A percentile compares a stretch with the other conserved stretches of the same genome.
Evolutionary conservation across 2,797 vertebrate species (phyloP).

Genomic region (Malacoctenus gilli): DNA sequence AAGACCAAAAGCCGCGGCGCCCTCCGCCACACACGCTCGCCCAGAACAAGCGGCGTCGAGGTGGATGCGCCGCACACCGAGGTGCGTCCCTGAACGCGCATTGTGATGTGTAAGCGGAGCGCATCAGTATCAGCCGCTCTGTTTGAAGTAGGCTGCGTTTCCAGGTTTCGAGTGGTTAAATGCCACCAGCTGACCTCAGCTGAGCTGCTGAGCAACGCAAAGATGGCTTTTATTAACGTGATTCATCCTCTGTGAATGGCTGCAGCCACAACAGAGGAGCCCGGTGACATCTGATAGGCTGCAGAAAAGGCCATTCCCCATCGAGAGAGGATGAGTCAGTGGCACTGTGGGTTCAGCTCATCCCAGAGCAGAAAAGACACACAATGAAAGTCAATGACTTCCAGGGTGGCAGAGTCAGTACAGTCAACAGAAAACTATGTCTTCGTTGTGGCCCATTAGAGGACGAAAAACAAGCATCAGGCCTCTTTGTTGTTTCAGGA

Average conservation of each 20-base stretch:
- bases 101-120: constrained; percentile 4
- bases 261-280: constrained; percentile 74
- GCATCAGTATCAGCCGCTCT: constrained; percentile 25
- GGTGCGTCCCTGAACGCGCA: constrained; percentile 15
- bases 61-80: constrained; percentile 1
- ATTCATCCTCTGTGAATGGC: constrained; percentile 75
- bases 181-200: constrained; percentile 65
- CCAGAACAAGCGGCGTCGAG: constrained; percentile 10
- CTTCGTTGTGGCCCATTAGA: constrained; percentile 41
- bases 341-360: constrained; percentile 59
- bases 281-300: constrained; percentile 74
- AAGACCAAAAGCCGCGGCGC: constrained; percentile 22
- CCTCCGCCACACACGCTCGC: constrained; percentile 5
- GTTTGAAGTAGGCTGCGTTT: constrained; percentile 55
- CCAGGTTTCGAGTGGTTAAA: constrained; percentile 58
- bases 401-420: constrained; percentile 38
- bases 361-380: constrained; percentile 42
- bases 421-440: constrained; percentile 58
- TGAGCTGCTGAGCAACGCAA: constrained; percentile 52
- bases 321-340: constrained; percentile 69
- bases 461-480: constrained; percentile 26
- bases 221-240: constrained; percentile 76
- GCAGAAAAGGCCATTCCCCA: constrained; percentile 68
- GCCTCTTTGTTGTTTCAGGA: constrained; percentile 45
- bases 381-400: constrained; percentile 65